Base-by-base conservation (phyloP, 2,888 invertebrate genomes). In the Ptychoptera contaminata region DNA sequence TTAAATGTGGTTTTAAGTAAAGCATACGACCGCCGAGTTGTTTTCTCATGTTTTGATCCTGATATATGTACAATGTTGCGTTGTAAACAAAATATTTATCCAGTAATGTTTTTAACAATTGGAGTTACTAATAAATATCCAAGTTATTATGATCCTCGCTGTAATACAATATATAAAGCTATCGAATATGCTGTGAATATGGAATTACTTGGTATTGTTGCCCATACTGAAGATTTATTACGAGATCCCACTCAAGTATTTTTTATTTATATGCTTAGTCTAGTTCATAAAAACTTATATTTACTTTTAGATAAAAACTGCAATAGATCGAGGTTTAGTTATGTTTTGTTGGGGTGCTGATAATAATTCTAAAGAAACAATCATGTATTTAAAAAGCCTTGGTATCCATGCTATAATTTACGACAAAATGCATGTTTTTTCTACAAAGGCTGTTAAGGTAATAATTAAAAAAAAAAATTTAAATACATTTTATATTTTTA, bases 281-380 rank as follows among this genome's bases (percentile, higher is more conserved):
- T n/a, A n/a, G n/a, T n/a, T n/a, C n/a, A n/a, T n/a, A n/a, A n/a
- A n/a, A 23, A 5, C 7, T 23, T 23, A 23, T 54, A 39, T 42
- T 35, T 42, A 15, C 36, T 40, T 46, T 31, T 45, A 80, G 79
- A 79, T 91, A 10, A 77, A 81, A 55, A 62, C 82, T 51, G 88
- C 84, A 2, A 82, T 79, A 53, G 76, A 83, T 54, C 76, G 79
- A 12, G 85, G 86, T 10, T 72, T 96, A 44, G 79, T 93, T 6
- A 77, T 93, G 49, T 97, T 97, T 66, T 92, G 92, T 58, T 97
- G 96, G 96, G 97, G 97, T 23, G 93, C 94, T 55, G 91, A 93
- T 56, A 90, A 91, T 60, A 92, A 93, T 55, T 83, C 87, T 62
- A 81, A 80, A 51, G 78, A 79, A 37, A 87, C 83, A 1, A 88